Base-by-base conservation (phyloP, 2,797 vertebrate genomes). In the Siniperca scherzeri region DNA sequence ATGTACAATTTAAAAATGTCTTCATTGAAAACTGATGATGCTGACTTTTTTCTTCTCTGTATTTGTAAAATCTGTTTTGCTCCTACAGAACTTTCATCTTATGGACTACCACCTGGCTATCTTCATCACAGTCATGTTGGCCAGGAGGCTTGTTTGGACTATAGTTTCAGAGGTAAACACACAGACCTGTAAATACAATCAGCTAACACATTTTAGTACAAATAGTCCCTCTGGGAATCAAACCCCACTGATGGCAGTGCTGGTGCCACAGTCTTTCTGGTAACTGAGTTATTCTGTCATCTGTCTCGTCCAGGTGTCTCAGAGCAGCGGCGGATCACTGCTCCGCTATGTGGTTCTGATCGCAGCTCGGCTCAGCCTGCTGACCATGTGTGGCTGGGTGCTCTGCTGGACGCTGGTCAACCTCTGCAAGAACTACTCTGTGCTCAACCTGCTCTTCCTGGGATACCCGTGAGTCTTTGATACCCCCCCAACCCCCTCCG, bases 101-200 rank as follows among this genome's bases (percentile, higher is more conserved):
- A 99, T 99, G 95, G 98, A 99, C 94, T 98, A 97, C 91, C 97
- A 99, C 91, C 95, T 99, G 96, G 98, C 97, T 11, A 96, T 97
- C 87, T 99, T 99, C 94, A 99, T 99, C 94, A 98, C 97, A 30
- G 97, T 99, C 89, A 99, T 99, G 98, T 92, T 99, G 92, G 98
- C 98, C 5, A 96, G 98, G 91, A 97, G 99, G 92, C 97, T 99
- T 53, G 98, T 99, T 40, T 99, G 99, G 99, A 98, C 98, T 33
- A 96, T 99, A 66, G 97, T 99, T 84, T 98, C 98, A 72, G 98
- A 99, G 97, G 99, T 99, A 95, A 95, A 80, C 17, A 10, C 46
- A 36, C 72, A 46, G 4, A 78, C 46, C 1, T 19, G 1, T 33
- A 10, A 27, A 48, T n/a, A 44, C 64, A 44, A 0, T 66, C 25